A percentile compares a stretch with the other conserved stretches of the same genome.
These are phyloP conservation scores for Leucophenga montana DNA, from an alignment of 2,888 invertebrate species.

Conservation along the genomic window DNA sequence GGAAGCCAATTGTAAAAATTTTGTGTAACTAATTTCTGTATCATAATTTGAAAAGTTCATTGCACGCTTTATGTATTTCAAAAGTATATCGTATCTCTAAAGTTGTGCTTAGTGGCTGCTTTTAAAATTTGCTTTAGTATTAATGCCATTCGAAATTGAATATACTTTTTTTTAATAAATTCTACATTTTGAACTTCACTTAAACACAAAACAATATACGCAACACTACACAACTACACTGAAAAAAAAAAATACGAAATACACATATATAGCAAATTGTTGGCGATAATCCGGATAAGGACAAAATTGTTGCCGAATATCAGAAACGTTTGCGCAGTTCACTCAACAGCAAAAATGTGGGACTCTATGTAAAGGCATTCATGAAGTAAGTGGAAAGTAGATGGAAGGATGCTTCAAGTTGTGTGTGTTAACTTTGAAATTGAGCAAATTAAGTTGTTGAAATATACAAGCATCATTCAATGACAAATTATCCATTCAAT, in stretches of 20 bases:
- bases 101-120: no score
- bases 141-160: slow-evolving; percentile 19
- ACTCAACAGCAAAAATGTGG: slow-evolving; percentile 86
- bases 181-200: no score
- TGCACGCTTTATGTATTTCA: no score
- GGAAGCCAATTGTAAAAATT: background rate
- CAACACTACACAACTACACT: slow-evolving; percentile 18
- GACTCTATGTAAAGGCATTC: slow-evolving; percentile 86
- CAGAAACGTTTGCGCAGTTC: slow-evolving; percentile 82
- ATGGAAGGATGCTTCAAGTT: background rate
- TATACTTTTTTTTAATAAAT: no score
- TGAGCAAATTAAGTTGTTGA: background rate
- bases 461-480: no score
- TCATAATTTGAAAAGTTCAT: slow-evolving; percentile 29
- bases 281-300: slow-evolving; percentile 79
- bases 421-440: background rate
- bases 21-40: slow-evolving; percentile 5
- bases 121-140: slow-evolving; percentile 38
- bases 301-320: slow-evolving; percentile 84
- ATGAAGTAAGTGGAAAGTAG: slow-evolving; percentile 80
- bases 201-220: slow-evolving; percentile 30
- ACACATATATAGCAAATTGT: slow-evolving; percentile 75
- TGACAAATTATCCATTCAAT: no score
- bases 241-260: slow-evolving; percentile 16
- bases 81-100: no score